A percentile compares a stretch with the other conserved stretches of the same genome.
Conservation (phyloP, 2,888 invertebrate species). For the Drosophila rubida region DNA sequence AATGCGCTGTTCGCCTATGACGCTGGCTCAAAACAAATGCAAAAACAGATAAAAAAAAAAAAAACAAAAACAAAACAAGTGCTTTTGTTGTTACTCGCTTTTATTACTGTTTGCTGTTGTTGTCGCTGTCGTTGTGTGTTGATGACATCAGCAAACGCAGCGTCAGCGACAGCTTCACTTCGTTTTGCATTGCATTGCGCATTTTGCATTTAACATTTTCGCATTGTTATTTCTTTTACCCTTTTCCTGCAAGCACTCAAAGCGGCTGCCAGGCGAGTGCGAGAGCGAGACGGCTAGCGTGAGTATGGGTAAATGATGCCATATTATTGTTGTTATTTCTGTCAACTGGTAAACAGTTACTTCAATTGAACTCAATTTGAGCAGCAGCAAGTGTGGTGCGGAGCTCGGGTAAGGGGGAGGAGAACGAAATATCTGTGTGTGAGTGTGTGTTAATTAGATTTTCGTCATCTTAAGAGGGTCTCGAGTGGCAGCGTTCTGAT, state of each 20-base stretch:
- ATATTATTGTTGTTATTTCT: conserved; percentile 27
- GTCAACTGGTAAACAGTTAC: conserved; percentile 56
- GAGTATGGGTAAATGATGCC: conserved; percentile 25
- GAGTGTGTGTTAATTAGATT: conserved; percentile 58
- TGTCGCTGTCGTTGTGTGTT: conserved; percentile 12
- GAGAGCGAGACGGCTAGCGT: not conserved
- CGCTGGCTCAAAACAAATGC: conserved; percentile 17
- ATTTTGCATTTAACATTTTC: conserved; percentile 31
- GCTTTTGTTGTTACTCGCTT: conserved; percentile 41
- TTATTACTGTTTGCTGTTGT: conserved; percentile 24
- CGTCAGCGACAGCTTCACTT: not conserved
- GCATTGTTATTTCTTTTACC: conserved; percentile 35
- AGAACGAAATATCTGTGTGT: conserved; percentile 2
- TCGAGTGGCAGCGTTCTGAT: conserved; percentile 61
- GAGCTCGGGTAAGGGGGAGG: not conserved
- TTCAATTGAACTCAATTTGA: conserved; percentile 76
- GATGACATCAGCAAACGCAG: conserved; percentile 51
- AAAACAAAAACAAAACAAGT: conserved; percentile 25
- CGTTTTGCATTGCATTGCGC: conserved; percentile 30
- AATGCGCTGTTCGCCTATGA: conserved; percentile 39
- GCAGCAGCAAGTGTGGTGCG: conserved; percentile 7
- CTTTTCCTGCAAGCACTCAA: conserved; percentile 15
- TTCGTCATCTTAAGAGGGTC: conserved; percentile 52
- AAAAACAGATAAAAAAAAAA: conserved; percentile 11
- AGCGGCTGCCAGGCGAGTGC: not conserved